A percentile compares a stretch with the other conserved stretches of the same genome.
These are phyloP conservation scores for Heliconius ismenius DNA, from an alignment of 2,888 invertebrate genomes.

Conservation along the genomic window DNA sequence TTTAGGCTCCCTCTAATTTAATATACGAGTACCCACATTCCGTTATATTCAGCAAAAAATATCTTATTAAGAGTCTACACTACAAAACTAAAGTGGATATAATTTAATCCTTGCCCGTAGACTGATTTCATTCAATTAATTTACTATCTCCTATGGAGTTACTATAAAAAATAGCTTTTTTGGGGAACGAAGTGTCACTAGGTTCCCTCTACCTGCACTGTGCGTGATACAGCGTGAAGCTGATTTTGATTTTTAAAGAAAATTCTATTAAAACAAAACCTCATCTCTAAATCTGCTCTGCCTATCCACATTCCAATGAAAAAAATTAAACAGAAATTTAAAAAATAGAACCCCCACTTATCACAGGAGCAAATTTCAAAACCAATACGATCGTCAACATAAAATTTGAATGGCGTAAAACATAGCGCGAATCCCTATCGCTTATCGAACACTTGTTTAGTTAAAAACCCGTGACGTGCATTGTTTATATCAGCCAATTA, in stretches of 20 bases:
- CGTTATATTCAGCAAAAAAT: slow-evolving; percentile 7
- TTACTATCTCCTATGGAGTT: background rate
- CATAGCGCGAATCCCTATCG: slow-evolving; percentile 11
- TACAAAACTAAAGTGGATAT: slow-evolving; percentile 16
- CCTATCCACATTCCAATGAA: background rate
- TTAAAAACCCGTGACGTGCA: slow-evolving; percentile 13
- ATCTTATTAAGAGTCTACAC: slow-evolving; percentile 16
- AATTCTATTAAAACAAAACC: too few relatives aligned
- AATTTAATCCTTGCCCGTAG: background rate
- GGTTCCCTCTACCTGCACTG: too few relatives aligned
- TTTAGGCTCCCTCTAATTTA: slow-evolving; percentile 20
- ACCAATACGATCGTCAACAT: background rate
- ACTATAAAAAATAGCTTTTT: too few relatives aligned
- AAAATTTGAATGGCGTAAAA: slow-evolving; percentile 12
- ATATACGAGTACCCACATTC: slow-evolving; percentile 4
- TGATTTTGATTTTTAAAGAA: background rate
- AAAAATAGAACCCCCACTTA: background rate
- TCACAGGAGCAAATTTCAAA: background rate
- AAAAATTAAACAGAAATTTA: background rate
- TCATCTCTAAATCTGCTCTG: too few relatives aligned
- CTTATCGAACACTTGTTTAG: slow-evolving; percentile 18
- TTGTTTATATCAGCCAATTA: slow-evolving; percentile 22
- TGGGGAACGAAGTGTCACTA: too few relatives aligned
- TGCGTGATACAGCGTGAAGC: background rate
- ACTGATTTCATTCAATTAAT: slow-evolving; percentile 3